Conservation (phyloP, 2,113 vertebrate species). For the Hydrochoerus hydrochaeris region DNA sequence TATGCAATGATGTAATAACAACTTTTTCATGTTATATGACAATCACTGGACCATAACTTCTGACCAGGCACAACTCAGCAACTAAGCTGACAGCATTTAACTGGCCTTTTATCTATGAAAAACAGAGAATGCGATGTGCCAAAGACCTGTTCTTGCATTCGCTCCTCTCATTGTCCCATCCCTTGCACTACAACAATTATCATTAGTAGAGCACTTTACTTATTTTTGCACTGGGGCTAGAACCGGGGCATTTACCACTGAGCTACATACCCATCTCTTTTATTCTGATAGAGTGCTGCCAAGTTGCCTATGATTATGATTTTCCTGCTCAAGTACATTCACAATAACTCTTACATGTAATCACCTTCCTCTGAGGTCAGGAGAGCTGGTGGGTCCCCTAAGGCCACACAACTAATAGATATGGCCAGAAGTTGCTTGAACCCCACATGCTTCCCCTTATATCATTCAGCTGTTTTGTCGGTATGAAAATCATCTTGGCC, state of each 20-base stretch:
- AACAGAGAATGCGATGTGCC: not conserved
- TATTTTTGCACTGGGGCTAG: not conserved
- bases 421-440: slow-evolving; percentile 29
- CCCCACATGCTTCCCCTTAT: not conserved
- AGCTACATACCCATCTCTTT: not conserved
- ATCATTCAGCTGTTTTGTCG: slow-evolving; percentile 13
- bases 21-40: not conserved
- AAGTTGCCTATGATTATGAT: not conserved
- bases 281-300: not conserved
- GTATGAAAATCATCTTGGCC: slow-evolving; percentile 16
- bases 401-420: slow-evolving; percentile 3
- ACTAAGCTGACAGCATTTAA: not conserved
- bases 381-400: not conserved
- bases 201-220: not conserved
- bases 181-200: slow-evolving; percentile 4
- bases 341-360: slow-evolving; percentile 44
- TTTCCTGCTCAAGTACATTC: slow-evolving; percentile 9
- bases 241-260: not conserved
- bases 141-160: not conserved
- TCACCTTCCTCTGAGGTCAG: not conserved
- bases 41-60: not conserved
- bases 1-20: not conserved
- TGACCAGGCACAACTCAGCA: not conserved
- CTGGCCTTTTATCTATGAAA: not conserved
- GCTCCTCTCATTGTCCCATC: not conserved